Percentiles rank a stretch among this genome's conserved stretches.
These are phyloP conservation scores for Rhizomys pruinosus DNA, from an alignment of 2,113 vertebrate genomes.

Conservation along the genomic window DNA sequence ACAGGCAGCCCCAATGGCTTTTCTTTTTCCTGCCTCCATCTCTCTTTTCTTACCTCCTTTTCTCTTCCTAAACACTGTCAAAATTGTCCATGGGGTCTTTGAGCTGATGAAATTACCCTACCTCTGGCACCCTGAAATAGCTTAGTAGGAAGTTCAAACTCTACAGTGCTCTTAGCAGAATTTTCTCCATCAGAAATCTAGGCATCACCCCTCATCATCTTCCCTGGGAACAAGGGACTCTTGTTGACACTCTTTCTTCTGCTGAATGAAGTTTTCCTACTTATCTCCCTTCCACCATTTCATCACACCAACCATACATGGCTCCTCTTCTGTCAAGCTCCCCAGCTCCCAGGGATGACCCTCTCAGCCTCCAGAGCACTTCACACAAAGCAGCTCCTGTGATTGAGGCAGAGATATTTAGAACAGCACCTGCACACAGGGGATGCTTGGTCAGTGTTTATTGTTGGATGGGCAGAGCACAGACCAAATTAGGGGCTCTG, in stretches of 20 bases:
- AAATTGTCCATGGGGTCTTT: not conserved
- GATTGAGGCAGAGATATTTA: accelerated
- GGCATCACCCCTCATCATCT: accelerated
- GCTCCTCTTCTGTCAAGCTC: not conserved
- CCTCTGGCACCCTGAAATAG: not conserved
- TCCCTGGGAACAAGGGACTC: not conserved
- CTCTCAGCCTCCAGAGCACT: not conserved
- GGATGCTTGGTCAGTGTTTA: not conserved
- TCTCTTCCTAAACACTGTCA: not conserved
- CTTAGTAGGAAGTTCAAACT: not conserved
- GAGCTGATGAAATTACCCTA: not conserved
- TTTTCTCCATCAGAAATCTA: not conserved
- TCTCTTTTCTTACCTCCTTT: not conserved
- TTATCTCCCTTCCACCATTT: not conserved
- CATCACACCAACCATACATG: not conserved
- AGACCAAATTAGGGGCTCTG: not conserved
- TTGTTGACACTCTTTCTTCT: not conserved
- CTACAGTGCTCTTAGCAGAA: accelerated
- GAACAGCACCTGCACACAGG: not conserved
- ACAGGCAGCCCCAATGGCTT: not conserved
- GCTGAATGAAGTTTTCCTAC: not conserved
- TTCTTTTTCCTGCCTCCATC: not conserved
- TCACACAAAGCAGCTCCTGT: not conserved
- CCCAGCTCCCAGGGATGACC: not conserved
- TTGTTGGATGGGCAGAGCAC: not conserved